These are phyloP conservation scores for Acromyrmex echinatior DNA, from an alignment of 1,140 invertebrate species.

Conservation along the genomic window DNA sequence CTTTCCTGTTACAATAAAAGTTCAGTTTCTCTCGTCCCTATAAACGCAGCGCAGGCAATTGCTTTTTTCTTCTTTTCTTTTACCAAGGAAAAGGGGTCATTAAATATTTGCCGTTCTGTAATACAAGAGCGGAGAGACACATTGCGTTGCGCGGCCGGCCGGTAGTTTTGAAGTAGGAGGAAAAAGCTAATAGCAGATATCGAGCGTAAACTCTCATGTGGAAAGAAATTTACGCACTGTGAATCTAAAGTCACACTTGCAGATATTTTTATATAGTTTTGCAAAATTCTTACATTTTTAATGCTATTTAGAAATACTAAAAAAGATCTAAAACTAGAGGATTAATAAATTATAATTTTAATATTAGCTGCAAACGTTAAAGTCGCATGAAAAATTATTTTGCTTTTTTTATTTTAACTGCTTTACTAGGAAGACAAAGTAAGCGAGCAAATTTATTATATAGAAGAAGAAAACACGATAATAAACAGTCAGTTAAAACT, in stretches of 20 bases:
- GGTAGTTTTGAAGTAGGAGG: neutral
- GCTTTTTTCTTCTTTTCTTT: slow-evolving; percentile 1
- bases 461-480: neutral
- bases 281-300: neutral
- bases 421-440: neutral
- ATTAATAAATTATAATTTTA: neutral
- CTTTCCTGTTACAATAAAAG: slow-evolving; percentile 18
- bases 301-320: neutral
- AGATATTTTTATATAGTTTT: neutral
- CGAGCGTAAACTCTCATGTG: slow-evolving; percentile 11
- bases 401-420: neutral
- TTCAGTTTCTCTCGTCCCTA: slow-evolving; percentile 10
- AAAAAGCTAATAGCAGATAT: slow-evolving; percentile 43
- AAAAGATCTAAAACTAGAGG: no score
- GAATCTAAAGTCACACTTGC: neutral
- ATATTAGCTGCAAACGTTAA: neutral
- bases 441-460: neutral
- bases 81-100: slow-evolving; percentile 33
- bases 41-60: slow-evolving; percentile 18
- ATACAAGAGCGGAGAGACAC: slow-evolving; percentile 12
- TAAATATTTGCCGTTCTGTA: slow-evolving; percentile 42
- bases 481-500: neutral
- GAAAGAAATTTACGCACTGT: slow-evolving; percentile 40
- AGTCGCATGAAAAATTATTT: neutral
- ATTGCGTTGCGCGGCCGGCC: neutral